Evolutionary conservation across 2,888 invertebrate species (phyloP), one percentile per base, ranked within the genome.

Genomic region (Coecobrya sp.): DNA sequence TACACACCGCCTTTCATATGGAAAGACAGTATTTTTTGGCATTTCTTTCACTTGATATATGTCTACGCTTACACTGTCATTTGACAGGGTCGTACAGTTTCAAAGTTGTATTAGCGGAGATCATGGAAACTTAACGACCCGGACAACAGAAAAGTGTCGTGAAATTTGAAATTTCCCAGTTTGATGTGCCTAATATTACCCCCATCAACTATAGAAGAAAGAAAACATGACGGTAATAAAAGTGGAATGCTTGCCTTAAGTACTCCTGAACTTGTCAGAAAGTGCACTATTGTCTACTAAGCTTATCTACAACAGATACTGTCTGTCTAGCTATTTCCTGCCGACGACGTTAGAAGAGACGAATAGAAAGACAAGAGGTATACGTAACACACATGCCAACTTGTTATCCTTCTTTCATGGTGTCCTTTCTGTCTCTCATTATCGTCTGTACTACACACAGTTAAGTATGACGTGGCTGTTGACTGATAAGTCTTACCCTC

Each of bases 201-300:
- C 81, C 81, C 55, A 81, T 81, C 55, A 81, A 81, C 55, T 81
- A n/a, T 59, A 30, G n/a, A 36, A 55, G 81, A 59, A 30, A 81
- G 76, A 79, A 55, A 19, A 55, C 52, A 79, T 79, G 52, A 27
- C 22, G 52, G 79, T 81, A 81, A 81, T 81, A 65, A 84, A 84
- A 84, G 65, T 84, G 30, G 65, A 65, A 42, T 86, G 65, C 81
- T 27, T 86, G 55, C 86, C 86, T 79, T 86, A 91, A 86, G 91
- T 86, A 91, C 91, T 86, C 81, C 79, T 81, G 86, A 91, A 91
- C 79, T 86, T 91, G 91, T 91, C 91, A 91, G 30, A 90, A 90
- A 91, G 91, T 91, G 91, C 86, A 86, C 22, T 36, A 42, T 79
- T 81, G 30, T 52, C 73, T 73, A 1, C 76, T 30, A 16, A 11